Evolutionary conservation across 2,797 vertebrate species (phyloP), one percentile per base, ranked within the genome.

Genomic region (Adelosebastes latens): DNA sequence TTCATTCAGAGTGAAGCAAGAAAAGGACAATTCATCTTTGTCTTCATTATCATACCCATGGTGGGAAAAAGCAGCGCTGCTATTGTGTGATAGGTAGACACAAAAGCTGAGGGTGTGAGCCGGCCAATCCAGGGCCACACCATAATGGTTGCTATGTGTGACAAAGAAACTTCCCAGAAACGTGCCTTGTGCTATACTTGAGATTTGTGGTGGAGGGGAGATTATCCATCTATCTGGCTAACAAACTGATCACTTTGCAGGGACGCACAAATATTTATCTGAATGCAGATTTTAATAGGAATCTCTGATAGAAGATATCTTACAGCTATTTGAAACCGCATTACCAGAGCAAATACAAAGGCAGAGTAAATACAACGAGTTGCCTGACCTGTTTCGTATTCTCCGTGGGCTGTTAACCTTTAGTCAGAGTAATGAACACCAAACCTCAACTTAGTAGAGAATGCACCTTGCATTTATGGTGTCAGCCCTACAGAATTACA

Each of bases 31-130:
- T 93, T 91, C 82, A 82, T 92, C 90, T 91, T 90, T 88, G 90
- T 92, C 71, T 83, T 85, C 91, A 96, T 97, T 97, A 96, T 95
- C 92, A 96, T 95, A 94, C 92, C 93, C 94, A 78, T 83, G 95
- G 96, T 97, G 96, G 97, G 96, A 97, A 97, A 94, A 96, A 91
- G 86, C 87, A 22, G 49, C 20, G 0, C 70, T 6, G 69, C 89
- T 90, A 94, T 96, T 96, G 93, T 96, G 78, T 92, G 88, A 87
- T 88, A 88, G 90, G 86, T 77, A 88, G 92, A 94, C 92, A 95
- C 88, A 94, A 94, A 96, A 89, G 89, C 92, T 80, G 90, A 88
- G 88, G 90, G 86, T 80, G 85, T 92, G 95, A 94, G 89, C 94
- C 83, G 82, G 84, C 89, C 88, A 84, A 92, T 94, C 82, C 87